Base-by-base conservation (phyloP, 2,888 invertebrate species). In the Drosophila putrida region DNA sequence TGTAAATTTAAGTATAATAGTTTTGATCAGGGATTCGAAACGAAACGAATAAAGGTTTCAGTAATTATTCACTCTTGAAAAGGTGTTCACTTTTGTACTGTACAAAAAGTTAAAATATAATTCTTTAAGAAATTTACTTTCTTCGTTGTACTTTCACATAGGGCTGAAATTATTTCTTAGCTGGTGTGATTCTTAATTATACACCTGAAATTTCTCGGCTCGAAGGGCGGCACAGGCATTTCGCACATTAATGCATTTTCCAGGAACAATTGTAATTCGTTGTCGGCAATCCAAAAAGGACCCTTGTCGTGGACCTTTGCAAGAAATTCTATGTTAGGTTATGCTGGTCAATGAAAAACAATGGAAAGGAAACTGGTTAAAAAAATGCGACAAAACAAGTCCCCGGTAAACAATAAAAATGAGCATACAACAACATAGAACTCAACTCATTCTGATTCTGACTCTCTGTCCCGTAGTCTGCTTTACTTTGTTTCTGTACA, bases 281-380 rank as follows among this genome's bases (percentile, higher is more conserved):
- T 27, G 15, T 39, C 20, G n/a, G 15, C 35, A 39, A 43, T 15
- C 13, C 39, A 53, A 59, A 49, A 57, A 27, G 50, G 53, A 15
- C 15, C 59, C 15, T 67, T 53, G 46, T 35, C 13, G 55, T 33
- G 31, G 50, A 50, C n/a, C 38, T 68, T 43, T 28, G 44, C 36
- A 47, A 33, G 47, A 46, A 62, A 64, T 62, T 60, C 53, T 50
- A 66, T 55, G 63, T 59, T 50, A 66, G 59, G 63, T 57, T 57
- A 57, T 63, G 60, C 54, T 46, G 55, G 70, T 44, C 54, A 72
- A 38, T 31, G 46, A 49, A 58, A 74, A 79, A 65, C 67, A 75
- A 66, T 55, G 53, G 43, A 28, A 4, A 13, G 28, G 28, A 54
- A 60, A 43, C 51, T 58, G 59, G 60, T 62, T 54, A 53, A 39